These are phyloP conservation scores for Pica pica DNA, from an alignment of 2,113 vertebrate species.

Conservation along the genomic window DNA sequence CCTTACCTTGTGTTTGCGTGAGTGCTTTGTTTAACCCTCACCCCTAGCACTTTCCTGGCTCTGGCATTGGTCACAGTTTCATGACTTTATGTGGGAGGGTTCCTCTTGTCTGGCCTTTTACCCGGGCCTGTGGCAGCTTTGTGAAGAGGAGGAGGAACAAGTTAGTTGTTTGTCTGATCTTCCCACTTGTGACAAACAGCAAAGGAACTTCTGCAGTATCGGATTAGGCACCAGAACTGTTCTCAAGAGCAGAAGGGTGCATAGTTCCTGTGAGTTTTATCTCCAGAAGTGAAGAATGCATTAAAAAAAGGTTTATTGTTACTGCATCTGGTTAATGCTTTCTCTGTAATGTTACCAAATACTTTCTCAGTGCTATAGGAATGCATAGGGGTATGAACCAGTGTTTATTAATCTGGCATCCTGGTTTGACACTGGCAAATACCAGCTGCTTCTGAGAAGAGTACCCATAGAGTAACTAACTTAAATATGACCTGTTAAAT, in stretches of 20 bases:
- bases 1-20: not conserved
- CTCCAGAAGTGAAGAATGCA: not conserved
- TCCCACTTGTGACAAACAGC: not conserved
- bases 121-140: not conserved
- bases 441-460: not conserved
- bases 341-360: not conserved
- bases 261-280: not conserved
- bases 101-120: not conserved
- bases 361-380: not conserved
- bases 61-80: not conserved
- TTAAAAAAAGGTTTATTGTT: not conserved
- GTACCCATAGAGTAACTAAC: not conserved
- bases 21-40: not conserved
- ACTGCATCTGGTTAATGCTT: not conserved
- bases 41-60: not conserved
- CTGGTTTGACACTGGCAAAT: not conserved
- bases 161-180: not conserved
- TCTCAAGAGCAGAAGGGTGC: not conserved
- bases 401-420: not conserved
- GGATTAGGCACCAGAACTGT: not conserved
- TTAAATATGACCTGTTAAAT: not conserved
- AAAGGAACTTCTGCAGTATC: not conserved
- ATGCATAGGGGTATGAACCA: not conserved
- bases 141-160: not conserved
- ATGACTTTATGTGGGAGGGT: not conserved